Base-by-base conservation (phyloP, 2,888 invertebrate species). In the Eristalinus sepulchralis region DNA sequence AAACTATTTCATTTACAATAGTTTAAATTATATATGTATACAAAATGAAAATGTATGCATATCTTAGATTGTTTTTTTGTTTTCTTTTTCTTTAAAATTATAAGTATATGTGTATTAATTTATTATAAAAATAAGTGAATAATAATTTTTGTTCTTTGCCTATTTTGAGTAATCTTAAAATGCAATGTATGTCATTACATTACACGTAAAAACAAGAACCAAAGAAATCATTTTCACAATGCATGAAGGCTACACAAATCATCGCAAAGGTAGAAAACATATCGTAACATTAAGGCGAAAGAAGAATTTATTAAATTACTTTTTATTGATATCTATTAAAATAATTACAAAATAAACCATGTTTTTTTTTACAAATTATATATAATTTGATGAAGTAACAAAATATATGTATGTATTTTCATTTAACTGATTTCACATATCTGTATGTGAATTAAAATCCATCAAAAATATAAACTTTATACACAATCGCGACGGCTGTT, bases 1-100 rank as follows among this genome's bases (percentile, higher is more conserved):
- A 77, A 66, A 73, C 20, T 82, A 72, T 72, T 85, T 76, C 71
- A 72, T 85, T 76, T 85, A 72, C 72, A 85, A 76, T 72, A 72
- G 53, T 62, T 66, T 80, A 80, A 82, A 67, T 27, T 73, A n/a
- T n/a, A n/a, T n/a, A n/a, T 39, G 66, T 39, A 81, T 76, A 70
- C 47, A 66, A 31, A 63, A 59, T 67, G 71, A 59, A 1, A 75
- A 70, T 72, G 71, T 62, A 53, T 31, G 34, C 60, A 62, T 31
- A 82, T 72, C 34, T 68, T 39, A 66, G 75, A 70, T 80, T 80
- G 36, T 27, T 62, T 71, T 36, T 36, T n/a, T n/a, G n/a, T n/a
- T 27, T 27, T 27, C 2, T 27, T 5, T 27, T 34, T 80, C 6
- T 47, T 47, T 83, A 53, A 80, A 80, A 81, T 47, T 63, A 68